Evolutionary conservation across 2,113 vertebrate genomes (phyloP).

Genomic region (Rhegmatorhina hoffmannsi): DNA sequence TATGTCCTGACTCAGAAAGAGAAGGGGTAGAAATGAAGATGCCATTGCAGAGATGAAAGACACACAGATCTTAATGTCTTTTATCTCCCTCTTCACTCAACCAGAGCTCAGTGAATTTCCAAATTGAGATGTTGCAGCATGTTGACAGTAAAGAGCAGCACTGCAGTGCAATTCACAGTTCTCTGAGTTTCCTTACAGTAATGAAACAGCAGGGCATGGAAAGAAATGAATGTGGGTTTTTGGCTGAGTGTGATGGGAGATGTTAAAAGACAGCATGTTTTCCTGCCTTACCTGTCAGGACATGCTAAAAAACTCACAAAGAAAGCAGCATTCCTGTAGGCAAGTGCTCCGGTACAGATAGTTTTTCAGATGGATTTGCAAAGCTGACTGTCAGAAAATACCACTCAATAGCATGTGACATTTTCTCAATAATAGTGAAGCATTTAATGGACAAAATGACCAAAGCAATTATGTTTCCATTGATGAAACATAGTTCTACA

Average conservation of each 20-base stretch:
- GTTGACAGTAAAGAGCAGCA: conserved; percentile 31
- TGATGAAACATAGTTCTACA: not conserved
- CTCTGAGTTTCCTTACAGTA: not conserved
- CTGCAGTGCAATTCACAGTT: conserved; percentile 22
- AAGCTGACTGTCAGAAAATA: not conserved
- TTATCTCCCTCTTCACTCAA: not conserved
- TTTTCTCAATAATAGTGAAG: not conserved
- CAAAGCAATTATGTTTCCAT: not conserved
- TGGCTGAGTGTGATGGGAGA: not conserved
- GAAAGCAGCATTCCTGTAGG: not conserved
- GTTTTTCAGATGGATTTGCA: not conserved
- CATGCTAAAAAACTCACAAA: not conserved
- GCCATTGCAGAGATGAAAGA: not conserved
- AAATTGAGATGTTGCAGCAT: conserved; percentile 31
- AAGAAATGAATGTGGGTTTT: conserved; percentile 3
- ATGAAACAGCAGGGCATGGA: conserved; percentile 29
- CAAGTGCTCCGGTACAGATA: not conserved
- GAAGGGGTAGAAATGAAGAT: not conserved
- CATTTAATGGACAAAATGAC: not conserved
- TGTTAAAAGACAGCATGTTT: conserved; percentile 34
- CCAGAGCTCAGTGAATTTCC: conserved; percentile 35
- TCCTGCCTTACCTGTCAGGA: conserved; percentile 35
- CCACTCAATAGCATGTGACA: not conserved
- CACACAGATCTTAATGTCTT: not conserved
- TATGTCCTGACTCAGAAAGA: not conserved